Conservation (phyloP, 2,113 vertebrate species). For the Rutilus rutilus region DNA sequence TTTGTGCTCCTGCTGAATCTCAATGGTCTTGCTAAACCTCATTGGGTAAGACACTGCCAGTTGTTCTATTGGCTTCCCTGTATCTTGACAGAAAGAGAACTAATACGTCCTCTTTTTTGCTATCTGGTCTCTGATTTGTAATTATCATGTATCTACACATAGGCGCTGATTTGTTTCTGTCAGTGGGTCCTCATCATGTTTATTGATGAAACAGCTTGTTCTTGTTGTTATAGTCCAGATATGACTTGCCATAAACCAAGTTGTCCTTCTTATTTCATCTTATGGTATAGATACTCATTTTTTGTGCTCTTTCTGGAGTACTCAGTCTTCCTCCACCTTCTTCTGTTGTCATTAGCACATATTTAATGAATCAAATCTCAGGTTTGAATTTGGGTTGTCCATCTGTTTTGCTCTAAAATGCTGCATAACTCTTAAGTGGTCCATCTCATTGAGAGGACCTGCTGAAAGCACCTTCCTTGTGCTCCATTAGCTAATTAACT, state of each 20-base stretch:
- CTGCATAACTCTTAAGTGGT: neutral
- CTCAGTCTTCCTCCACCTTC: neutral
- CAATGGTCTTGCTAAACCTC: neutral
- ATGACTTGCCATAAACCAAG: neutral
- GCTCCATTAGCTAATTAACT: conserved; percentile 13
- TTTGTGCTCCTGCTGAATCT: neutral
- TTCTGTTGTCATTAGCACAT: neutral
- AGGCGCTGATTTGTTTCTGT: no score
- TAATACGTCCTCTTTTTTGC: neutral
- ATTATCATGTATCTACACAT: neutral
- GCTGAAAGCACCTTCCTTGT: neutral
- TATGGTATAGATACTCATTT: no score
- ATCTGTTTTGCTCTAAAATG: neutral
- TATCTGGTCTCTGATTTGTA: neutral
- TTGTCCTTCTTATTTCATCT: neutral
- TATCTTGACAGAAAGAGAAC: neutral
- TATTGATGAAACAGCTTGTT: neutral
- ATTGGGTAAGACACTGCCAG: neutral
- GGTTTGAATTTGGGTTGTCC: neutral
- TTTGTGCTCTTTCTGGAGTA: neutral
- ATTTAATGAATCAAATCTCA: neutral
- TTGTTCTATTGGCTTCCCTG: neutral
- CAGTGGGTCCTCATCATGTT: no score
- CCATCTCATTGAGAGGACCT: neutral
- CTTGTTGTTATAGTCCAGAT: neutral